A percentile compares a stretch with the other conserved stretches of the same genome.
phyloP scores from a whole-genome alignment of 2,113 vertebrate species.

The Chionomys nivalis region DNA sequence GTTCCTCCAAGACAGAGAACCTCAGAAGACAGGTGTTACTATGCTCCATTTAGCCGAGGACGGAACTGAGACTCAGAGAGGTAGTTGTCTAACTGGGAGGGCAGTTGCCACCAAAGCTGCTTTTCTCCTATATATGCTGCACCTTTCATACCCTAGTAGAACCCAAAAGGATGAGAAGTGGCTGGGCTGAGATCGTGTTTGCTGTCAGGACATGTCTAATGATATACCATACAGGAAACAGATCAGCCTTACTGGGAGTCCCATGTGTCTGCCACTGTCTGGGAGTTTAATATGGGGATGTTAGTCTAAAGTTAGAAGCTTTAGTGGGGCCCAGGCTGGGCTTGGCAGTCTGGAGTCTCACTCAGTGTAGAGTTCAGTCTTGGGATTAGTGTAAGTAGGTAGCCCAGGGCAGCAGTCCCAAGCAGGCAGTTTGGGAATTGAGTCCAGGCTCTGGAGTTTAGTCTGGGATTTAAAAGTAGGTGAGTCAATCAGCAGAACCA shows the following conservation, averaged over 20 bases:
- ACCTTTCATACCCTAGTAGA: background rate
- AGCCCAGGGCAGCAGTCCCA: constrained; percentile 17
- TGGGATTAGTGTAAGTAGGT: background rate
- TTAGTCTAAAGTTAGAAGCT: constrained; percentile 11
- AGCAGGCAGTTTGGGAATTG: background rate
- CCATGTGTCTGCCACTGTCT: background rate
- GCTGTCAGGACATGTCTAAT: constrained; percentile 11
- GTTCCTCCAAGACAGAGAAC: background rate
- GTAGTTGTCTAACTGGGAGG: background rate
- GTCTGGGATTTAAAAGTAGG: background rate
- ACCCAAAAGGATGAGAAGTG: background rate
- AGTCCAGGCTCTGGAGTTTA: background rate
- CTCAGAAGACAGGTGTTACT: constrained; percentile 20
- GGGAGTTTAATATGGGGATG: background rate
- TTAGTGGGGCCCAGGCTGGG: background rate
- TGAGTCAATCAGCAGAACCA: constrained; percentile 33
- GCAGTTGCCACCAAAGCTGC: background rate
- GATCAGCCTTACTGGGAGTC: constrained; percentile 8
- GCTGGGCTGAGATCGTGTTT: background rate
- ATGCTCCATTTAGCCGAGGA: background rate
- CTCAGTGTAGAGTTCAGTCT: constrained; percentile 21
- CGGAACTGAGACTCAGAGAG: constrained; percentile 23
- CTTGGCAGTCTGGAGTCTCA: constrained; percentile 21
- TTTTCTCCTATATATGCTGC: constrained; percentile 13
- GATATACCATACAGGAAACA: background rate